Percentiles rank a stretch among this genome's conserved stretches.
Conservation (phyloP, 2,113 vertebrate genomes). For the Hippopotamus amphibius region DNA sequence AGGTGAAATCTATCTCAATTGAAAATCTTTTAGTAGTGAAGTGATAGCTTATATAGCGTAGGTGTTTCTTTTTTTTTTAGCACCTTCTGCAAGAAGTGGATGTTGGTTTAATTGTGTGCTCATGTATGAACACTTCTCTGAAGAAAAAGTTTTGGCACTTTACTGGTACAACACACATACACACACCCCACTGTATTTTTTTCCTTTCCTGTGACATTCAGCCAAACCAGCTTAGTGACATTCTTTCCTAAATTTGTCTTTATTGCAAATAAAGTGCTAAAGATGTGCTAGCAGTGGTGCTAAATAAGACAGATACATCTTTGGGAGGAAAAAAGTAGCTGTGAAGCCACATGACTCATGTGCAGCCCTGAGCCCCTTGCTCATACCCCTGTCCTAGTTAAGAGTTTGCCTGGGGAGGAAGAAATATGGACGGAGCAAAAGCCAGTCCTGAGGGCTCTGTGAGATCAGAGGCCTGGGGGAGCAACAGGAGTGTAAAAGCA, state of each 20-base stretch:
- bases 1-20: background rate
- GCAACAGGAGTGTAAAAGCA: background rate
- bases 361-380: background rate
- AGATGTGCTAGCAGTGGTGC: background rate
- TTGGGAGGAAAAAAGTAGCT: background rate
- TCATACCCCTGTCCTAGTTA: background rate
- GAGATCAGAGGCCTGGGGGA: background rate
- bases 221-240: background rate
- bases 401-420: background rate
- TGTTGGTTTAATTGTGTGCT: background rate
- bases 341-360: background rate
- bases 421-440: background rate
- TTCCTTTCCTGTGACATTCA: background rate
- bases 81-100: background rate
- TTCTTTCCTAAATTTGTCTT: background rate
- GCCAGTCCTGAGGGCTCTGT: background rate
- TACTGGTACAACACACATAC: background rate
- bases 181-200: background rate
- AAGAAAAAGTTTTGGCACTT: background rate
- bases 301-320: constrained; percentile 1
- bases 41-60: background rate
- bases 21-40: background rate
- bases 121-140: background rate
- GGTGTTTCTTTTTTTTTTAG: background rate
- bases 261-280: constrained; percentile 49